Conservation (phyloP, 2,888 invertebrate genomes). For the Aethes cnicana region DNA sequence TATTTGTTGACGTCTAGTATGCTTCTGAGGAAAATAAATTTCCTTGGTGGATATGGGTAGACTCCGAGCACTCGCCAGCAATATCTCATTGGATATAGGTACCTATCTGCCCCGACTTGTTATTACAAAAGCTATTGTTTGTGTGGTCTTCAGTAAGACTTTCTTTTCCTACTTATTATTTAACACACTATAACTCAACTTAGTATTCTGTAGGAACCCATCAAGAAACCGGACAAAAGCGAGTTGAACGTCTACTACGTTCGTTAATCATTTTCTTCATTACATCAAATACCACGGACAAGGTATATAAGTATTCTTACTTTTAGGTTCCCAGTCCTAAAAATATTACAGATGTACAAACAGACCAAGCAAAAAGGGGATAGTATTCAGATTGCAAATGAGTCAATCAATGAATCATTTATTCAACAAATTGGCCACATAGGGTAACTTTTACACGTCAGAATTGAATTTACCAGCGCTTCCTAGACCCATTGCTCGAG, state of each 20-base stretch:
- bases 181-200: constrained; percentile 10
- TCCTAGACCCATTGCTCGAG: too few species aligned
- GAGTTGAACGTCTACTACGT: too few species aligned
- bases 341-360: constrained; percentile 15
- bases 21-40: constrained; percentile 75
- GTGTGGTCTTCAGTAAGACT: constrained; percentile 13
- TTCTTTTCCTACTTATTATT: constrained; percentile 3
- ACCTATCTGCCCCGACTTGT: constrained; percentile 46
- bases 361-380: constrained; percentile 16
- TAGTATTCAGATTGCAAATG: constrained; percentile 26
- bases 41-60: constrained; percentile 64
- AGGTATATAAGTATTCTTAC: too few species aligned
- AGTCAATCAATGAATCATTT: too few species aligned
- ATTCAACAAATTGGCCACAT: too few species aligned
- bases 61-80: constrained; percentile 59
- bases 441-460: too few species aligned
- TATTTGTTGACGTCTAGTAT: constrained; percentile 78
- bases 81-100: constrained; percentile 66
- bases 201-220: too few species aligned
- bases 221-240: too few species aligned
- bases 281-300: too few species aligned
- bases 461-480: too few species aligned
- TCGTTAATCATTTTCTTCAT: too few species aligned
- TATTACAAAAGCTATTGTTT: constrained; percentile 19
- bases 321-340: not conserved